A percentile compares a stretch with the other conserved stretches of the same genome.
Evolutionary conservation across 2,797 vertebrate genomes (phyloP).

Genomic region (Poecilia gillii): DNA sequence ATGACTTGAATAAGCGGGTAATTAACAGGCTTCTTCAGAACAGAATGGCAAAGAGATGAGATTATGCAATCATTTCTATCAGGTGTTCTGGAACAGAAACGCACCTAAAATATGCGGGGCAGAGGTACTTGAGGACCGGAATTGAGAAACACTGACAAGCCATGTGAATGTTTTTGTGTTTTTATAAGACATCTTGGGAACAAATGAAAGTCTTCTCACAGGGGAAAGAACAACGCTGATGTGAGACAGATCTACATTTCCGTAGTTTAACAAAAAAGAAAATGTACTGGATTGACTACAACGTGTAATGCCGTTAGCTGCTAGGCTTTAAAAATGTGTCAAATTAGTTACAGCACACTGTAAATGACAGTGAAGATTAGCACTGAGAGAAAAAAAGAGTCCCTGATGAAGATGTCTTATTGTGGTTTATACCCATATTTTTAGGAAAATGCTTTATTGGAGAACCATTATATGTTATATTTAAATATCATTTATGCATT

Average conservation of each 20-base stretch:
- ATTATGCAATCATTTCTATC: no score
- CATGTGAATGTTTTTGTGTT: slow-evolving; percentile 40
- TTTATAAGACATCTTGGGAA: slow-evolving; percentile 60
- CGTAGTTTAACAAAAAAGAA: slow-evolving; percentile 24
- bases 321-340: slow-evolving; percentile 10
- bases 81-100: no score
- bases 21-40: no score
- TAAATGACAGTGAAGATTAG: not conserved
- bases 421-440: not conserved
- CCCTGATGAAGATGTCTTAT: slow-evolving; percentile 13
- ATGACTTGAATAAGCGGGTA: no score
- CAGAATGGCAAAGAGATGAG: no score
- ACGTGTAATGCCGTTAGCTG: not conserved
- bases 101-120: no score
- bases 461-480: slow-evolving; percentile 25
- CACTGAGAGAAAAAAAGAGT: not conserved
- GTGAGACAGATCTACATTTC: slow-evolving; percentile 42
- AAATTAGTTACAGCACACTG: not conserved
- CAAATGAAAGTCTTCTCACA: slow-evolving; percentile 36
- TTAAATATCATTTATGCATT: not conserved
- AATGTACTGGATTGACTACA: slow-evolving; percentile 9
- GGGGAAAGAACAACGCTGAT: slow-evolving; percentile 29
- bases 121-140: no score
- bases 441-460: slow-evolving; percentile 21
- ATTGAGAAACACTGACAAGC: no score